phyloP scores from a whole-genome alignment of 2,113 vertebrate species.

The Pterocles gutturalis region DNA sequence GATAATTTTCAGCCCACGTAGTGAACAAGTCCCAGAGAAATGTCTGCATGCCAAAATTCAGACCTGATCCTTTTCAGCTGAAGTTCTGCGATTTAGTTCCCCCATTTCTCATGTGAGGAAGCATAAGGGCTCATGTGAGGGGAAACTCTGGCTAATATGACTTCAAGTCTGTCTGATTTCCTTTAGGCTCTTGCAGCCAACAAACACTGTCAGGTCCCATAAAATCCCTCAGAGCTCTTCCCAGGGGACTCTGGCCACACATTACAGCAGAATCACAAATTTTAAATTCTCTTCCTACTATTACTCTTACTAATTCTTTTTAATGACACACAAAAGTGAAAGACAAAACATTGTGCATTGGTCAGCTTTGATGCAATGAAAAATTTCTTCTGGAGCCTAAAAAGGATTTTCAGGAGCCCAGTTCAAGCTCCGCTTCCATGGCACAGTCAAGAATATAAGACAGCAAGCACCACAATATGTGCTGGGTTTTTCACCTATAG shows the following conservation, averaged over 20 bases:
- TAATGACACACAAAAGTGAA: background rate
- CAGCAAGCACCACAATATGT: background rate
- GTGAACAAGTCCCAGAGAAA: background rate
- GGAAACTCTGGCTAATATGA: background rate
- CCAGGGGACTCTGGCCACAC: background rate
- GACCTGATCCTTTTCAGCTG: background rate
- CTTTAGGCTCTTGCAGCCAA: background rate
- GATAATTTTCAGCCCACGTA: background rate
- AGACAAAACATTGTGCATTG: background rate
- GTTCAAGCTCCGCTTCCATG: background rate
- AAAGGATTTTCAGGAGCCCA: background rate
- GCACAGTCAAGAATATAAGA: background rate
- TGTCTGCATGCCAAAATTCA: background rate
- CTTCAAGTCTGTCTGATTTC: background rate
- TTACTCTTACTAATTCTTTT: background rate
- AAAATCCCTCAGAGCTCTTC: background rate
- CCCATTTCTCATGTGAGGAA: background rate
- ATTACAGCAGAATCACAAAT: background rate
- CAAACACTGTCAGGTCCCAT: background rate
- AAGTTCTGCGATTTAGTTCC: background rate
- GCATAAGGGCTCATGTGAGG: accelerated
- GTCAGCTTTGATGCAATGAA: background rate
- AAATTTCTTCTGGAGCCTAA: background rate
- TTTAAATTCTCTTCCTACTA: background rate
- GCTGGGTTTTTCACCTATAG: background rate